A percentile compares a stretch with the other conserved stretches of the same genome.
These are phyloP conservation scores for Sciurus carolinensis DNA, from an alignment of 2,797 vertebrate species.

Conservation along the genomic window DNA sequence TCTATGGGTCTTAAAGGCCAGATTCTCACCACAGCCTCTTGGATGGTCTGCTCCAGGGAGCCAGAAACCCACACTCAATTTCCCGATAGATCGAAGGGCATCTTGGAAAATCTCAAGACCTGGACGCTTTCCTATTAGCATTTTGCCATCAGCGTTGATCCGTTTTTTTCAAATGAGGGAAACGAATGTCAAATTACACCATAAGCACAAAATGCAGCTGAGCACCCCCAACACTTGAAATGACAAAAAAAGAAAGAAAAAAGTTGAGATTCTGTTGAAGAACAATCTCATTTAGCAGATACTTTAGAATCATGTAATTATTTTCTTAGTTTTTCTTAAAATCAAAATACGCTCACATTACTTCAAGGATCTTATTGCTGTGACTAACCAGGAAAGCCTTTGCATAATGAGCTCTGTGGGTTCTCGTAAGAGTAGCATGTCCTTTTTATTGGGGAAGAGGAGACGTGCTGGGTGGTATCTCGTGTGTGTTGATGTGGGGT, in stretches of 20 bases:
- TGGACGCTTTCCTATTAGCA: not conserved
- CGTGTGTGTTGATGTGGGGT: not conserved
- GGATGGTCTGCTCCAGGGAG: not conserved
- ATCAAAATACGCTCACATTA: not conserved
- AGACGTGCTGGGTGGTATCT: not conserved
- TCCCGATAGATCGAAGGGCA: not conserved
- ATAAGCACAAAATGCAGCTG: not conserved
- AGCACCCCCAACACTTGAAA: not conserved
- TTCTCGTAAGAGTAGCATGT: conserved; percentile 71
- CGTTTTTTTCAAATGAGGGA: conserved; percentile 10
- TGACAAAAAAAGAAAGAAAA: not conserved
- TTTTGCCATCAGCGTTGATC: not conserved
- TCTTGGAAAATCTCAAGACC: not conserved
- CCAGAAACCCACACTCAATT: not conserved
- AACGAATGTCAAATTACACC: not conserved
- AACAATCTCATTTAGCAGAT: conserved; percentile 64
- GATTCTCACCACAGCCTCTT: not conserved
- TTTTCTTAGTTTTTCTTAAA: conserved; percentile 79
- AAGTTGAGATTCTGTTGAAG: conserved; percentile 11
- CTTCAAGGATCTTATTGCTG: conserved; percentile 74
- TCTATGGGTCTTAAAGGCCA: not conserved
- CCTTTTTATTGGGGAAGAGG: conserved; percentile 72
- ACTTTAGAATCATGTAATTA: conserved; percentile 68
- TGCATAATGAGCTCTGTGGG: conserved; percentile 73
- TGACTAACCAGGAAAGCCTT: conserved; percentile 64